Percentiles rank a stretch among this genome's conserved stretches.
Conservation (phyloP, 2,797 vertebrate genomes). For the Eurystomus glaucurus region DNA sequence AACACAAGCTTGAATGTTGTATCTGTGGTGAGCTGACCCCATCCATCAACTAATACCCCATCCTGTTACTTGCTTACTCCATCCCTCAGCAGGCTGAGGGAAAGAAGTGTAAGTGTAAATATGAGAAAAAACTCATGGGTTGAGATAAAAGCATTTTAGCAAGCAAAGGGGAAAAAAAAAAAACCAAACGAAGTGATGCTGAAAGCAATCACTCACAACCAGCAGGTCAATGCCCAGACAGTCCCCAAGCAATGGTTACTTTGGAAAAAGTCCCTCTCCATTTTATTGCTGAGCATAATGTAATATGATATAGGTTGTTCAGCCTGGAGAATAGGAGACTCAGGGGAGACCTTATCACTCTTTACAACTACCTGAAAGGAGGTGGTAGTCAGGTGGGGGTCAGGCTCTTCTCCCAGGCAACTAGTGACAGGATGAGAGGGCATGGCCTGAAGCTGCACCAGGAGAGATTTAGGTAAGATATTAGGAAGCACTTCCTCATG, state of each 20-base stretch:
- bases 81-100: not conserved
- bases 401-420: too few relatives aligned
- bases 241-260: not conserved
- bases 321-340: too few relatives aligned
- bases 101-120: not conserved
- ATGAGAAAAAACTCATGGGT: not conserved
- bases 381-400: too few relatives aligned
- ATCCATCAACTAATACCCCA: not conserved
- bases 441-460: too few relatives aligned
- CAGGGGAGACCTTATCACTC: too few relatives aligned
- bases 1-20: not conserved
- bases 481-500: too few relatives aligned
- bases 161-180: too few relatives aligned
- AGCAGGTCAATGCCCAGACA: not conserved
- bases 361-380: too few relatives aligned
- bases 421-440: too few relatives aligned
- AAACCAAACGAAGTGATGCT: not conserved
- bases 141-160: not conserved
- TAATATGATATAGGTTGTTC: too few relatives aligned
- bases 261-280: not conserved
- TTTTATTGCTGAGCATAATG: not conserved
- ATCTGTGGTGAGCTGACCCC: not conserved
- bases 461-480: too few relatives aligned
- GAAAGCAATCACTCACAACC: not conserved
- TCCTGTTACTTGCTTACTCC: not conserved